Conservation (phyloP, 2,888 invertebrate genomes). For the Laothoe populi region DNA sequence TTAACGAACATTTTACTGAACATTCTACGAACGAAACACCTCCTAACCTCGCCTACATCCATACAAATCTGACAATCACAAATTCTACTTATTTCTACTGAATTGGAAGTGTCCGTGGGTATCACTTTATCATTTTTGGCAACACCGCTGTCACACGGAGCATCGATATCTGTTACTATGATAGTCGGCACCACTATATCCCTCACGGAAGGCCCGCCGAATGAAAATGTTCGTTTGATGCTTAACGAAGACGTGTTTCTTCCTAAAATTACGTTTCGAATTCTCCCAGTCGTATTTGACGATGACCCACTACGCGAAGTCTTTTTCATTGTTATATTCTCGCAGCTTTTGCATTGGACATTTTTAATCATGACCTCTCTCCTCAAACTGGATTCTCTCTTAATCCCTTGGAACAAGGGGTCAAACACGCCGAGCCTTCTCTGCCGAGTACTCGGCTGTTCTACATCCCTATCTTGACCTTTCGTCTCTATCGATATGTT, state of each 20-base stretch:
- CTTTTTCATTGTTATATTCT: slow-evolving; percentile 49
- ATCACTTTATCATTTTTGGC: slow-evolving; percentile 52
- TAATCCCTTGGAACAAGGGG: slow-evolving; percentile 51
- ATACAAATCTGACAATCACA: slow-evolving; percentile 78
- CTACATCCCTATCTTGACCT: slow-evolving; percentile 37
- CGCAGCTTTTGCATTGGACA: slow-evolving; percentile 60
- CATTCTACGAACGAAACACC: slow-evolving; percentile 57
- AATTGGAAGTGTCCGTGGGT: slow-evolving; percentile 59
- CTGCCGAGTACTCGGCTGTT: slow-evolving; percentile 47
- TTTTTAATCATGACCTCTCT: slow-evolving; percentile 61
- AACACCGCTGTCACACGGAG: slow-evolving; percentile 47
- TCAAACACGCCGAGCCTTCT: slow-evolving; percentile 55
- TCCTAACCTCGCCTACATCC: slow-evolving; percentile 49
- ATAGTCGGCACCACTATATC: slow-evolving; percentile 46
- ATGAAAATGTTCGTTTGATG: slow-evolving; percentile 43
- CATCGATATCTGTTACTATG: slow-evolving; percentile 45
- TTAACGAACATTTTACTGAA: slow-evolving; percentile 64
- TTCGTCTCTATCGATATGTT: slow-evolving; percentile 52
- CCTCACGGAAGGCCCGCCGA: slow-evolving; percentile 32
- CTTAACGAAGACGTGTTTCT: slow-evolving; percentile 41
- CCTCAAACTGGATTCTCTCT: slow-evolving; percentile 57
- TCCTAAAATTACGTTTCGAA: slow-evolving; percentile 26
- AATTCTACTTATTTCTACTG: slow-evolving; percentile 61
- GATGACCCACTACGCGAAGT: slow-evolving; percentile 40
- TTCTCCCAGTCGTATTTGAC: slow-evolving; percentile 26